Percentiles rank a stretch among this genome's conserved stretches.
Conservation (phyloP, 2,113 vertebrate genomes). For the Numida meleagris region DNA sequence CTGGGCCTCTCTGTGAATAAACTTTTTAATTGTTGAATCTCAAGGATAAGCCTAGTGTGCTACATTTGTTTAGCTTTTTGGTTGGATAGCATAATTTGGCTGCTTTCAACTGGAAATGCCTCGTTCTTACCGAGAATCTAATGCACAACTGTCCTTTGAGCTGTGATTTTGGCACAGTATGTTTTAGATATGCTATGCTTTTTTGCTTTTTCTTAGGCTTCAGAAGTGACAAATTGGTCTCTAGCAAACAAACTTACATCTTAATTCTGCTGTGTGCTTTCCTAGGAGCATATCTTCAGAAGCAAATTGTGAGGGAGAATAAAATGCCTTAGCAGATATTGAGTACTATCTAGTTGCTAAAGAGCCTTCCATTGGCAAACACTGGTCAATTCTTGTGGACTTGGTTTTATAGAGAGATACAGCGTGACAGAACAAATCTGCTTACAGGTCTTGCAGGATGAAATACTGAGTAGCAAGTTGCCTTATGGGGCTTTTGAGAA, state of each 20-base stretch:
- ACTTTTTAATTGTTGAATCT: neutral
- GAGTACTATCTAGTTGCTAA: neutral
- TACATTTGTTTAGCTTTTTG: neutral
- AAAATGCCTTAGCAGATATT: neutral
- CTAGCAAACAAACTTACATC: neutral
- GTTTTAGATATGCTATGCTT: neutral
- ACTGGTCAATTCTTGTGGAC: neutral
- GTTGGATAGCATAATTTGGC: neutral
- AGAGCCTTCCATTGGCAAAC: neutral
- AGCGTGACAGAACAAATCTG: neutral
- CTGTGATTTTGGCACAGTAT: neutral
- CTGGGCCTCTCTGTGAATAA: neutral
- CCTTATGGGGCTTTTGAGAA: neutral
- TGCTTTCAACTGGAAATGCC: neutral
- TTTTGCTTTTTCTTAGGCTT: neutral
- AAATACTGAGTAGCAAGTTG: neutral
- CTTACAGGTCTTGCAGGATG: neutral
- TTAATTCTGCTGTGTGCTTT: neutral
- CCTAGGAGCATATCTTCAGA: neutral
- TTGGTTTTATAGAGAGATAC: neutral
- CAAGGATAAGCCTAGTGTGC: neutral
- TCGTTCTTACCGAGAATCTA: neutral
- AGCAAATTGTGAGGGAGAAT: neutral
- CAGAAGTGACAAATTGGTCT: neutral
- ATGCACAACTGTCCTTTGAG: neutral